phyloP scores from a whole-genome alignment of 2,797 vertebrate genomes.

The Scomberomorus guttatus region DNA sequence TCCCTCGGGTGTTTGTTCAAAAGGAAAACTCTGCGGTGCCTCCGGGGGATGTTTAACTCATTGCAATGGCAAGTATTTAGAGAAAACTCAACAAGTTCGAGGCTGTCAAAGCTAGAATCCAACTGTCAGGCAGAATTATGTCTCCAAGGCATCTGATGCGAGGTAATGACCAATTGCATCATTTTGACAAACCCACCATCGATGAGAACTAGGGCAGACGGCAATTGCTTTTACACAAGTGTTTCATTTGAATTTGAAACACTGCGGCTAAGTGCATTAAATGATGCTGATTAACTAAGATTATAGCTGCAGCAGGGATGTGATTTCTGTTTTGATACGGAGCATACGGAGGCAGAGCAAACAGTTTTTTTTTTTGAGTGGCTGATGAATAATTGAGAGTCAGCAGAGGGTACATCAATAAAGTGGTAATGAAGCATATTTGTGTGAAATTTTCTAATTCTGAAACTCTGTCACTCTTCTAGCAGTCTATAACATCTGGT shows the following conservation, averaged over 20 bases:
- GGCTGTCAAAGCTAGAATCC: slow-evolving; percentile 94
- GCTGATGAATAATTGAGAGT: slow-evolving; percentile 85
- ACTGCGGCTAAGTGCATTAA: slow-evolving; percentile 81
- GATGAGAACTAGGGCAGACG: slow-evolving; percentile 76
- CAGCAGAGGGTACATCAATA: slow-evolving; percentile 83
- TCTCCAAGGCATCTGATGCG: slow-evolving; percentile 91
- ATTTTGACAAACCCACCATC: slow-evolving; percentile 78
- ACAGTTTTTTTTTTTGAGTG: slow-evolving; percentile 58
- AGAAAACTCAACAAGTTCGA: slow-evolving; percentile 96
- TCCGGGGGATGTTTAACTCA: slow-evolving; percentile 99
- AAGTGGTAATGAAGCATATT: slow-evolving; percentile 82
- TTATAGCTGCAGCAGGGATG: slow-evolving; percentile 79
- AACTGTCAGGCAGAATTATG: slow-evolving; percentile 96
- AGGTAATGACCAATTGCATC: slow-evolving; percentile 93
- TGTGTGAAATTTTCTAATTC: slow-evolving; percentile 71
- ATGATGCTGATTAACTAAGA: slow-evolving; percentile 84
- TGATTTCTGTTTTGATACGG: slow-evolving; percentile 80
- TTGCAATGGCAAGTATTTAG: slow-evolving; percentile 96
- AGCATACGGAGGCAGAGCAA: slow-evolving; percentile 79
- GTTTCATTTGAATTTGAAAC: slow-evolving; percentile 81
- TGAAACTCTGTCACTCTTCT: slow-evolving; percentile 61
- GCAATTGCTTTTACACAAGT: slow-evolving; percentile 68
- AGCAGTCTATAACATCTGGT: slow-evolving; percentile 45
- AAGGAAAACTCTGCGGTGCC: slow-evolving; percentile 93
- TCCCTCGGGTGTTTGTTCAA: slow-evolving; percentile 95